phyloP scores from a whole-genome alignment of 2,113 vertebrate species.

The Corythornis cristatus region DNA sequence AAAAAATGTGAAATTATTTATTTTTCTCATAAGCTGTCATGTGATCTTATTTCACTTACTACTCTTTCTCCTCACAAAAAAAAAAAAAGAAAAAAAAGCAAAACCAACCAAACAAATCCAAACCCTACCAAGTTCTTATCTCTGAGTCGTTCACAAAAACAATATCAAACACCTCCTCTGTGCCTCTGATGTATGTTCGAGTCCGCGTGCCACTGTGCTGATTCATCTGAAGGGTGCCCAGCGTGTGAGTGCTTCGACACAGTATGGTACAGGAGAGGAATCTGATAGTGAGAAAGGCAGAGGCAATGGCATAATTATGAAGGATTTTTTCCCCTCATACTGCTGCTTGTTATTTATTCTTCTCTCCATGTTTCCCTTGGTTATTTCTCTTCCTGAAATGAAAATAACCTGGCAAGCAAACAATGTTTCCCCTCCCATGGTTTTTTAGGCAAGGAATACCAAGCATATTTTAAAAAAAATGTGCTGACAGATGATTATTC shows the following conservation, averaged over 20 bases:
- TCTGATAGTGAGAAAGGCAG: neutral
- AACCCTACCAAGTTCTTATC: neutral
- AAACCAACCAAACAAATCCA: too few species aligned
- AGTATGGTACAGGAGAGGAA: neutral
- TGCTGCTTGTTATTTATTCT: slow-evolving; percentile 51
- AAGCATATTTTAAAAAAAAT: neutral
- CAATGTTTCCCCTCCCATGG: slow-evolving; percentile 39
- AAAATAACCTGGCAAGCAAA: slow-evolving; percentile 67
- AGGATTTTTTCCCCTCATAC: neutral
- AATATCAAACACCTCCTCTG: neutral
- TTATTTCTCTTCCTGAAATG: slow-evolving; percentile 63
- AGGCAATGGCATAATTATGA: slow-evolving; percentile 16
- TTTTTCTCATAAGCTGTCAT: neutral
- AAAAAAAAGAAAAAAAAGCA: neutral
- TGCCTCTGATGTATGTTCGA: neutral
- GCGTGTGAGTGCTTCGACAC: neutral
- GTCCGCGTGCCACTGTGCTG: neutral
- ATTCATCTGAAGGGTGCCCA: slow-evolving; percentile 1
- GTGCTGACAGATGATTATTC: slow-evolving; percentile 13
- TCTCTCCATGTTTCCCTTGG: slow-evolving; percentile 28
- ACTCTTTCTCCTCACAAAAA: neutral
- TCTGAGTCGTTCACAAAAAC: slow-evolving; percentile 32
- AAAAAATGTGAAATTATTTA: neutral
- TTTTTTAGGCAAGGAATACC: slow-evolving; percentile 16
- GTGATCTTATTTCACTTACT: neutral